Evolutionary conservation across 2,113 vertebrate genomes (phyloP).

Genomic region (Hassar affinis): DNA sequence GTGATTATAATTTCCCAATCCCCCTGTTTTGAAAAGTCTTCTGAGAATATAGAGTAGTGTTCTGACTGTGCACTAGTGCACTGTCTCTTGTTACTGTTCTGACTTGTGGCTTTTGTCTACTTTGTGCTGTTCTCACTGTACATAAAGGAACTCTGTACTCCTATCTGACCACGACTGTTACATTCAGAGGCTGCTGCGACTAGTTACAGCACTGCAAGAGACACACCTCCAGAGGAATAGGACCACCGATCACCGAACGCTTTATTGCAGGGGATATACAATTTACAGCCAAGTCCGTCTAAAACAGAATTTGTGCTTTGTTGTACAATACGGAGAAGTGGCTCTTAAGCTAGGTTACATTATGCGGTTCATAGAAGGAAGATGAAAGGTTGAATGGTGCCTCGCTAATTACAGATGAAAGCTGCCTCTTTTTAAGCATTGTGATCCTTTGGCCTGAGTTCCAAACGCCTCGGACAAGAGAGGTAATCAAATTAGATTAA

Average conservation of each 20-base stretch:
- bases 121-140: background rate
- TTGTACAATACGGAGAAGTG: background rate
- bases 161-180: background rate
- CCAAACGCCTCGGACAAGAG: background rate
- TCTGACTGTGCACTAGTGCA: background rate
- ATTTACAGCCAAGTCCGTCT: background rate
- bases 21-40: no score
- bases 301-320: background rate
- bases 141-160: slow-evolving; percentile 3
- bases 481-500: background rate
- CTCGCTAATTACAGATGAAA: background rate
- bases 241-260: no score
- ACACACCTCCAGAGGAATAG: no score
- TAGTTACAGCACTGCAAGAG: background rate
- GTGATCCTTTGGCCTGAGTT: background rate
- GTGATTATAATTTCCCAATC: no score
- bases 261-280: background rate
- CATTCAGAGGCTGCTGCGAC: background rate
- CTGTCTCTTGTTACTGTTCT: background rate
- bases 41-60: no score
- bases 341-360: background rate
- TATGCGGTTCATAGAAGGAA: background rate
- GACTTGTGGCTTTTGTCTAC: background rate
- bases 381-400: background rate
- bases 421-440: background rate